Base-by-base conservation (phyloP, 2,888 invertebrate genomes). In the Nomada flava region DNA sequence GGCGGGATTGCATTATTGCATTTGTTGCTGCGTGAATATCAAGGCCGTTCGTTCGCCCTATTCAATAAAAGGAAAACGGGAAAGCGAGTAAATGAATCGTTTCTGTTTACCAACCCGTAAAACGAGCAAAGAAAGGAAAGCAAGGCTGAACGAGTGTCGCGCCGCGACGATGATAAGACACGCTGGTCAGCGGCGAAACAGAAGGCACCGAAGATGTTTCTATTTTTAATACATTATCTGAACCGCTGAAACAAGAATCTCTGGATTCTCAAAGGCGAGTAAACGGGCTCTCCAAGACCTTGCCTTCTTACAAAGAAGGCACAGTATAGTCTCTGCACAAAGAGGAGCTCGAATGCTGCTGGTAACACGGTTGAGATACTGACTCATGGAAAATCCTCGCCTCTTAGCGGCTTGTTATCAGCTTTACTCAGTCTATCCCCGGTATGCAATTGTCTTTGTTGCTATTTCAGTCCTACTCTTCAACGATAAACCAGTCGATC, bases 361-460 rank as follows among this genome's bases (percentile, higher is more conserved):
- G 20, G 29, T 36, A 60, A 60, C 64, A 63, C 36, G 44, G 44
- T 42, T 44, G 36, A 55, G 57, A 55, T 67, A 82, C 50, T 82
- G 74, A 84, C 78, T 86, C 80, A 84, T 86, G 80, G 78, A 86
- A 84, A 86, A 86, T 79, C 60, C 74, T 86, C 73, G 50, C 20
- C 36, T 23, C 59, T 79, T 69, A 4, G 53, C 52, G 18, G 29
- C 65, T 79, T 57, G 59, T 85, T 87, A 85, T 87, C 85, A 36
- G 20, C 47, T 11, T 86, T 83, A 79, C 63, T 80, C 82, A 82
- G 72, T 50, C 26, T 5, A 1, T 29, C 9, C 15, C 55, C 71
- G 76, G 26, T 23, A 20, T 82, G 71, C 47, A n/a, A 62, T 71
- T 67, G 64, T 76, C 79, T 83, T 82, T 69, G 76, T 76, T 44